Conservation (phyloP, 2,797 vertebrate genomes). For the Micropoecilia bifurca region DNA sequence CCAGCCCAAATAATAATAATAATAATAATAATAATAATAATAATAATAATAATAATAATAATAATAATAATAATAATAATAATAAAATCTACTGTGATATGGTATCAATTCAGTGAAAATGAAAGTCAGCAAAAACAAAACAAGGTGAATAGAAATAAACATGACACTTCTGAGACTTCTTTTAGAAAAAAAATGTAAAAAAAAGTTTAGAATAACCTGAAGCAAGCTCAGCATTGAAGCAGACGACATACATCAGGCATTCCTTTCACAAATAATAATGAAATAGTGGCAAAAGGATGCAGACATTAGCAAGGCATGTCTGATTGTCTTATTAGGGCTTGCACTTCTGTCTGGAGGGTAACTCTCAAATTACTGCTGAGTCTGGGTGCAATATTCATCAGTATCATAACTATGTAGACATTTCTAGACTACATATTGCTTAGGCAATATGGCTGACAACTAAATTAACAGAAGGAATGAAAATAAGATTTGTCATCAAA, state of each 20-base stretch:
- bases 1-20: not conserved
- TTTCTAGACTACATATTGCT: not conserved
- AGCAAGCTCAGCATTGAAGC: no score
- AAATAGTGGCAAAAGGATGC: no score
- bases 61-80: not conserved
- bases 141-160: not conserved
- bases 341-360: not conserved
- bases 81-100: not conserved
- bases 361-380: conserved; percentile 11
- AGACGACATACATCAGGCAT: no score
- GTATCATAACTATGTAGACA: not conserved
- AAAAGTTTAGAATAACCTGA: no score
- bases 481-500: conserved; percentile 20
- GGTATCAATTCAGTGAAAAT: not conserved
- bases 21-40: not conserved
- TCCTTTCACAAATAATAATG: no score
- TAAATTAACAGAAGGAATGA: not conserved
- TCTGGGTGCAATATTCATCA: not conserved
- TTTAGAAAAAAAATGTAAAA: no score
- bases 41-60: not conserved
- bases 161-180: not conserved
- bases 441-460: not conserved
- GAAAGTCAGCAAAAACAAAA: not conserved
- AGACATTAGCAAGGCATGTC: no score
- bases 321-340: not conserved